Percentiles rank a stretch among this genome's conserved stretches.
Evolutionary conservation across 2,888 invertebrate species (phyloP).

Genomic region (Lepetodrilus schrolli): DNA sequence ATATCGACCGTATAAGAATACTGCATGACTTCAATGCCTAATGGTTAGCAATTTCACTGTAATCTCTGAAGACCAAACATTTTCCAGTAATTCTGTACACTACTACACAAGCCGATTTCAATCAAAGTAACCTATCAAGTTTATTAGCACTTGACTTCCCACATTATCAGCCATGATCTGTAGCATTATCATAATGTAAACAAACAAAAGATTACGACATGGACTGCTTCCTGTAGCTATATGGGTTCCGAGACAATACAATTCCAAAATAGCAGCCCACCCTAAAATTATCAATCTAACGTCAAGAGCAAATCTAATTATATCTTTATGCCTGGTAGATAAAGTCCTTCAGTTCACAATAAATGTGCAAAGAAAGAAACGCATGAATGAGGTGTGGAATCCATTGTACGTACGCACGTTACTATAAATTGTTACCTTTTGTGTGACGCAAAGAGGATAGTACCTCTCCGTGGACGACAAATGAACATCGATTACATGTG

Average conservation of each 20-base stretch:
- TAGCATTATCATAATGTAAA: background rate
- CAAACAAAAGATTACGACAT: background rate
- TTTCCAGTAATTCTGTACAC: no score
- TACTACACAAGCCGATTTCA: no score
- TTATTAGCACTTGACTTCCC: no score
- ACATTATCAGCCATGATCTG: background rate
- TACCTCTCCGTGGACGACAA: background rate
- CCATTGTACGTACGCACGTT: conserved; percentile 7
- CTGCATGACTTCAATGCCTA: no score
- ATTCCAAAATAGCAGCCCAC: background rate
- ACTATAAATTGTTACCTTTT: conserved; percentile 15
- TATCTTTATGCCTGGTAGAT: no score
- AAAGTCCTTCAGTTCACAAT: no score
- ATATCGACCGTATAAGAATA: no score
- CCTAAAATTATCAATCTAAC: conserved; percentile 14
- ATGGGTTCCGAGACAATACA: background rate
- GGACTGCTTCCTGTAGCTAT: background rate
- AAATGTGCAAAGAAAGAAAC: no score
- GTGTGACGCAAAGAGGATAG: background rate
- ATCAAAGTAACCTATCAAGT: no score
- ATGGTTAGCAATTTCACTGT: no score
- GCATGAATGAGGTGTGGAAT: background rate
- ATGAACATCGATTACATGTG: background rate
- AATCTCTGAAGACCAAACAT: no score
- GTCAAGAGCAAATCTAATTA: conserved; percentile 6